Base-by-base conservation (phyloP, 1,140 invertebrate species). In the Parapsyche elsis region DNA sequence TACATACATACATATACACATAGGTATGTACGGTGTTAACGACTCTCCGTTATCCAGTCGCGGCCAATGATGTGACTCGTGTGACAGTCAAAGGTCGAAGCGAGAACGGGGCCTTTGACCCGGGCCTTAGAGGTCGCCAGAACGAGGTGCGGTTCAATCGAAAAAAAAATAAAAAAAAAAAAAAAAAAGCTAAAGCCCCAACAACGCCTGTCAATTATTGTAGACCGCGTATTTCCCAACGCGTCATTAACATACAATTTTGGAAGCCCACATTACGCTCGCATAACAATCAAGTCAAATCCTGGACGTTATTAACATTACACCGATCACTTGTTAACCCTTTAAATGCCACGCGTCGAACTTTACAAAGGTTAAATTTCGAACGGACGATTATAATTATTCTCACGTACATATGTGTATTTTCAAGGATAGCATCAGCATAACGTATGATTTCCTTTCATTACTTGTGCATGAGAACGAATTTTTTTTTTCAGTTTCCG, bases 61-160 rank as follows among this genome's bases (percentile, higher is more conserved):
- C 10, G 49, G 16, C 49, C 49, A 53, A 12, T 4, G 10, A 14
- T 12, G 10, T 2, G 12, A 12, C 45, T 61, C 67, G 67, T 23
- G 19, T n/a, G 38, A 71, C 70, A 71, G 70, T 26, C 70, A 71
- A 71, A 71, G 70, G 70, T 71, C 26, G 30, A 9, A 9, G 0
- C 26, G 1, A 30, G 70, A 16, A 30, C n/a, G 30, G 19, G 70
- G 70, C 70, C 70, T 71, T 71, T 71, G 70, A 71, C 70, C 70
- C 30, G 26, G 19, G 26, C 23, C 7, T 7, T 26, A 71, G 70
- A 71, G 70, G 70, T 71, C 38, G n/a, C 26, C 23, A 23, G 30
- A 38, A 14, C 70, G 19, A 71, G 70, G 70, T 38, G 70, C 26
- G 70, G 70, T 71, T 44, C 14, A 26, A n/a, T n/a, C n/a, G n/a